These are phyloP conservation scores for Drosophila tsacasi DNA, from an alignment of 1,140 invertebrate genomes.

Conservation along the genomic window DNA sequence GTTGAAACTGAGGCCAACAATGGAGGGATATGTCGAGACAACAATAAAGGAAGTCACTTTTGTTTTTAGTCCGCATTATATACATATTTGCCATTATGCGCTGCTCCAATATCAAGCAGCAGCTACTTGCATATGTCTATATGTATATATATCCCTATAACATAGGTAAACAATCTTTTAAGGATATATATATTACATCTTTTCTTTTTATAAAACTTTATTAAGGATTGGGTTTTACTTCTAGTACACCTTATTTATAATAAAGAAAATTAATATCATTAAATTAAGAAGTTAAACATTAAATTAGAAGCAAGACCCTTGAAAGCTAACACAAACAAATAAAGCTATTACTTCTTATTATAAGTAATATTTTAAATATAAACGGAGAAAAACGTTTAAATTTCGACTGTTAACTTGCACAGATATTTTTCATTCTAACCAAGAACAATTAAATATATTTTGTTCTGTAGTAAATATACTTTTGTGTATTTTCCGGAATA, in stretches of 20 bases:
- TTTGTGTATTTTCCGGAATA: background rate
- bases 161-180: background rate
- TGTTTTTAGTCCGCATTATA: conserved; percentile 77
- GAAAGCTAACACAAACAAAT: background rate
- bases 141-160: background rate
- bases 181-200: too few species aligned
- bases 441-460: background rate
- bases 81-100: conserved; percentile 56
- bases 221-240: too few species aligned
- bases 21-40: conserved; percentile 73
- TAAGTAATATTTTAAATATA: background rate
- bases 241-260: too few species aligned
- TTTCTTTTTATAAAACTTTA: too few species aligned
- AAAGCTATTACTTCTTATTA: background rate
- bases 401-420: background rate
- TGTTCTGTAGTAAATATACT: background rate
- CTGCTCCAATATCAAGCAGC: conserved; percentile 22
- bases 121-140: conserved; percentile 4
- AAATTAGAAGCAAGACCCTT: background rate
- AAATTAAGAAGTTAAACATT: background rate
- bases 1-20: conserved; percentile 52
- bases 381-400: background rate
- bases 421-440: background rate
- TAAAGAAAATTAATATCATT: background rate
- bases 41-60: conserved; percentile 82